phyloP scores from a whole-genome alignment of 2,888 invertebrate genomes.

The Cartodere bifasciata region DNA sequence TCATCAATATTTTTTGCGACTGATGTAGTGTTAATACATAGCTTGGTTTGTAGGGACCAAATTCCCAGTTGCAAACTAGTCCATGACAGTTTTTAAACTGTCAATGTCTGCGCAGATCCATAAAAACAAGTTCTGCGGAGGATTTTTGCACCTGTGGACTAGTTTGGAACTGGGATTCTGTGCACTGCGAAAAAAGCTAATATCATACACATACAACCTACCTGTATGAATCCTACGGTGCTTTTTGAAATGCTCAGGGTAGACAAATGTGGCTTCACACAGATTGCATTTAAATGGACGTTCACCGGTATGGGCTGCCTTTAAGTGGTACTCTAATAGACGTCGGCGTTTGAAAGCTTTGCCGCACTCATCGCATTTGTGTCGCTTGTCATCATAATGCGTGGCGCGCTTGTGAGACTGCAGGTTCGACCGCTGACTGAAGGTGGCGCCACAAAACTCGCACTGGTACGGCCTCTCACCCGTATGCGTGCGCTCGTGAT shows the following conservation, averaged over 20 bases:
- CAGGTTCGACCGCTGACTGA: constrained; percentile 71
- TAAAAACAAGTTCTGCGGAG: too few relatives aligned
- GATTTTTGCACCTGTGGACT: too few relatives aligned
- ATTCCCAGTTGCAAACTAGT: too few relatives aligned
- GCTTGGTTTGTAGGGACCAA: too few relatives aligned
- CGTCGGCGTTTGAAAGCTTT: constrained; percentile 62
- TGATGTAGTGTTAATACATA: too few relatives aligned
- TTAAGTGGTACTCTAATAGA: constrained; percentile 67
- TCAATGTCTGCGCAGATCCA: too few relatives aligned
- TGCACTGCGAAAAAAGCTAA: too few relatives aligned
- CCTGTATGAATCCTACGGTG: constrained; percentile 65
- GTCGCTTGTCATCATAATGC: constrained; percentile 62
- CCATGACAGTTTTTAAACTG: too few relatives aligned
- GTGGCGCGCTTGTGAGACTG: constrained; percentile 70
- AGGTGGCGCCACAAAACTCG: constrained; percentile 63
- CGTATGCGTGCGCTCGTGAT: constrained; percentile 71
- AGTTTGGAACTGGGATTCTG: too few relatives aligned
- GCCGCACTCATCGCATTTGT: constrained; percentile 57
- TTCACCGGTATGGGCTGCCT: constrained; percentile 69
- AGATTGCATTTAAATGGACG: constrained; percentile 60
- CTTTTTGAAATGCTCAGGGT: constrained; percentile 48
- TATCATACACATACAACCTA: too few relatives aligned
- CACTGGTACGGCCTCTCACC: constrained; percentile 69
- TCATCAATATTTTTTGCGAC: too few relatives aligned
- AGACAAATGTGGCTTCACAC: constrained; percentile 69